phyloP scores from a whole-genome alignment of 2,888 invertebrate species.

The Pherbina coryleti region DNA sequence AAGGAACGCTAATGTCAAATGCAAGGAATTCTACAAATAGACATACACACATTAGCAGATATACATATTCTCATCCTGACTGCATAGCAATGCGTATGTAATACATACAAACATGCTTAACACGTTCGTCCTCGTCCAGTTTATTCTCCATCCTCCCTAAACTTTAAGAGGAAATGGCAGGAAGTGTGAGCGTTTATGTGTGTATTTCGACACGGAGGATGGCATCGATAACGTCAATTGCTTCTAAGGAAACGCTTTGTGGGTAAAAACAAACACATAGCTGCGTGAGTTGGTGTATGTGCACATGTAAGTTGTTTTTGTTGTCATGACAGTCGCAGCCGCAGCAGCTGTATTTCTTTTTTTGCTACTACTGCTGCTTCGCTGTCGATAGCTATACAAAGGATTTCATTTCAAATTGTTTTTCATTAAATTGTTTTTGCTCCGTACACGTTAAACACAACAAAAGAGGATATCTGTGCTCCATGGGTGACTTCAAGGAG shows the following conservation, averaged over 20 bases:
- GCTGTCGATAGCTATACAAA: not conserved
- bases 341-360: constrained; percentile 12
- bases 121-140: no score
- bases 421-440: no score
- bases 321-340: constrained; percentile 2
- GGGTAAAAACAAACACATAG: not conserved
- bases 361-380: not conserved
- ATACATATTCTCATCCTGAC: not conserved
- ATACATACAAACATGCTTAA: not conserved
- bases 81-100: not conserved
- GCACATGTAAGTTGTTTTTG: not conserved
- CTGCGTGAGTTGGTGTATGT: not conserved
- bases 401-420: no score
- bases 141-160: no score
- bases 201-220: not conserved
- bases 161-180: no score
- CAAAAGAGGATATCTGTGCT: no score
- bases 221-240: constrained; percentile 30
- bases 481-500: no score
- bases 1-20: not conserved
- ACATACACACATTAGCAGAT: not conserved
- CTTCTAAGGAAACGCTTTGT: constrained; percentile 19
- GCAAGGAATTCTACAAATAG: not conserved
- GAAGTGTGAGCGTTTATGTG: no score
- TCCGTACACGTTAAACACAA: no score